Evolutionary conservation across 1,140 invertebrate genomes (phyloP).

Genomic region (Laodelphax striatellus): DNA sequence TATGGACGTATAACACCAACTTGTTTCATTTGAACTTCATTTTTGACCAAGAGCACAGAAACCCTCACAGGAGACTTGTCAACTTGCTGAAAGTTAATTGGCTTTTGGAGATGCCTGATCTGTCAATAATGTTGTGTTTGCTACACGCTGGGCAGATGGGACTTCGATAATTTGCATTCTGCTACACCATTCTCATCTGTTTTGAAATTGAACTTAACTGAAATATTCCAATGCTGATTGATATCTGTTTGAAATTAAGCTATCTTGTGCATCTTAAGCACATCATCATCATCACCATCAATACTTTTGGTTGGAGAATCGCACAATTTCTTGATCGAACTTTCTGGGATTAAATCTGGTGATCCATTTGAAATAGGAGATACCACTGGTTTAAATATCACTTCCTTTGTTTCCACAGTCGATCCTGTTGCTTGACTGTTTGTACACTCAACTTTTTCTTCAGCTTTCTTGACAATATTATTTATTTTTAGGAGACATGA

Average conservation of each 20-base stretch:
- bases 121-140: slow-evolving; percentile 14
- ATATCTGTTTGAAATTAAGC: slow-evolving; percentile 32
- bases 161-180: slow-evolving; percentile 24
- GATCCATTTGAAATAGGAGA: too few species aligned
- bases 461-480: too few species aligned
- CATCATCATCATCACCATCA: slow-evolving; percentile 1
- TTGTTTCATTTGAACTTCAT: slow-evolving; percentile 33
- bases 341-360: neutral
- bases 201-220: slow-evolving; percentile 45
- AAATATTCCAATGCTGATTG: slow-evolving; percentile 44
- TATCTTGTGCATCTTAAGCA: neutral
- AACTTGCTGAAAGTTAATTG: neutral
- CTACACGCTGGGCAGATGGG: slow-evolving; percentile 38
- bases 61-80: slow-evolving; percentile 10
- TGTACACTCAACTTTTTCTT: too few species aligned
- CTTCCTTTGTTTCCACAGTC: neutral
- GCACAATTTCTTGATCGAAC: neutral
- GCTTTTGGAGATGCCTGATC: neutral
- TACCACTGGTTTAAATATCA: neutral
- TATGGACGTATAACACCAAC: slow-evolving; percentile 47
- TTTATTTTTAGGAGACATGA: slow-evolving; percentile 9
- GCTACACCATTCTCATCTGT: slow-evolving; percentile 26
- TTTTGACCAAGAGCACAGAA: neutral
- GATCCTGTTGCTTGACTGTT: too few species aligned
- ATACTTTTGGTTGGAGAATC: neutral